Conservation (phyloP, 2,888 invertebrate genomes). For the Lissonota sp. region DNA sequence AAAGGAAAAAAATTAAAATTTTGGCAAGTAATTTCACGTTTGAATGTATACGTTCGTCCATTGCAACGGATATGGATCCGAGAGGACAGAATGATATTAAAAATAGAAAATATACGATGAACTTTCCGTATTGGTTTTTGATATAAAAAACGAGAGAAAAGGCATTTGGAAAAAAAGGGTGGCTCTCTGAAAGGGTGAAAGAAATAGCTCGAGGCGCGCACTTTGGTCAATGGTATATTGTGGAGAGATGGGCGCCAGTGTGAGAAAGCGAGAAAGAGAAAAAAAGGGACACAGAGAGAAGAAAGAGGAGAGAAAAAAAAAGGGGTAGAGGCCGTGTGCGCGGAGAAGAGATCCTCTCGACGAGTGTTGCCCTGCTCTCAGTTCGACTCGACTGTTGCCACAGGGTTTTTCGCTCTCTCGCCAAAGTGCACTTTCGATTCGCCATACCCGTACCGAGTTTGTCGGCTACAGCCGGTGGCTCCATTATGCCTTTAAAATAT, state of each 20-base stretch:
- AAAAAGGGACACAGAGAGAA: constrained; percentile 29
- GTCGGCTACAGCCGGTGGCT: constrained; percentile 70
- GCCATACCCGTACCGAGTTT: constrained; percentile 66
- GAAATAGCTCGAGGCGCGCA: constrained; percentile 62
- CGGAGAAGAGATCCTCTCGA: constrained; percentile 19
- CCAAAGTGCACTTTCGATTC: constrained; percentile 75
- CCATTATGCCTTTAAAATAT: constrained; percentile 79
- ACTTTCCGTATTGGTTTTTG: neutral
- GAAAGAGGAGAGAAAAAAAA: neutral
- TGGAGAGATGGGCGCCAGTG: constrained; percentile 62
- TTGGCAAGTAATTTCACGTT: constrained; percentile 6
- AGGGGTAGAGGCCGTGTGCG: neutral
- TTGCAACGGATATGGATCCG: neutral
- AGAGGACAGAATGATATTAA: constrained; percentile 45
- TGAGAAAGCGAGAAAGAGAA: constrained; percentile 34
- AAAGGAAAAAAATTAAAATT: too few relatives aligned
- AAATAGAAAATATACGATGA: constrained; percentile 18
- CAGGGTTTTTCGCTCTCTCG: constrained; percentile 44
- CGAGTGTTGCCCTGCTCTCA: constrained; percentile 15
- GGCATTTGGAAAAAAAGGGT: constrained; percentile 33
- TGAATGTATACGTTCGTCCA: neutral
- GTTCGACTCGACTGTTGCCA: constrained; percentile 43
- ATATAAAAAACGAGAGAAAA: constrained; percentile 23
- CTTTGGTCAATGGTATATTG: constrained; percentile 72
- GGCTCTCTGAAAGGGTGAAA: constrained; percentile 51